A percentile compares a stretch with the other conserved stretches of the same genome.
These are phyloP conservation scores for Trinorchestia longiramus DNA, from an alignment of 1,140 invertebrate species.

Conservation along the genomic window DNA sequence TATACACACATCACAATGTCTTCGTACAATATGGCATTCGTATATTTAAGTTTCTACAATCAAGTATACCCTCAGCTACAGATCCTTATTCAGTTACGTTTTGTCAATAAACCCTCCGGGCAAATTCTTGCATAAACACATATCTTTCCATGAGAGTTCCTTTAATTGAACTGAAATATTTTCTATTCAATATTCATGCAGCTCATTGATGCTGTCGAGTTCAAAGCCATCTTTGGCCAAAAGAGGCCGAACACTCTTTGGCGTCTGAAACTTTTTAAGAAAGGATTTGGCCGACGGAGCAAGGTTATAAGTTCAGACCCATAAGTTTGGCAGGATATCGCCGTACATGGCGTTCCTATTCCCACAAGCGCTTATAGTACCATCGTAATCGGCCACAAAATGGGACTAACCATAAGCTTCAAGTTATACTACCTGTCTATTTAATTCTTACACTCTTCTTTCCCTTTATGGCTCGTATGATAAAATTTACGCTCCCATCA, in stretches of 20 bases:
- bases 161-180: neutral
- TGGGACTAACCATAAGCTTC: constrained; percentile 44
- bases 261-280: neutral
- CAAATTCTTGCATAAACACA: neutral
- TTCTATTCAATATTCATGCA: neutral
- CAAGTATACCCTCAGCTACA: neutral
- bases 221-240: neutral
- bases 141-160: neutral
- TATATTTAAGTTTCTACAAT: too few relatives aligned
- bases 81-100: neutral
- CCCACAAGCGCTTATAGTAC: neutral
- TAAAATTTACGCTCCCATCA: constrained; percentile 49
- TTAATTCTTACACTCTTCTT: constrained; percentile 53
- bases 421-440: constrained; percentile 48
- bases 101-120: neutral
- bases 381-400: constrained; percentile 47
- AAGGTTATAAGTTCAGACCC: constrained; percentile 12
- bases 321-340: neutral
- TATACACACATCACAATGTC: too few relatives aligned
- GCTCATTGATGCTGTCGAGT: neutral
- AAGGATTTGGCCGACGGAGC: constrained; percentile 14
- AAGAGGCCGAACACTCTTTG: constrained; percentile 12
- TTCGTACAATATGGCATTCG: too few relatives aligned
- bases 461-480: constrained; percentile 50
- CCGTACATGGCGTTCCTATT: neutral